Percentiles rank a stretch among this genome's conserved stretches.
These are phyloP conservation scores for Meta bourneti DNA, from an alignment of 2,888 invertebrate genomes.

Conservation along the genomic window DNA sequence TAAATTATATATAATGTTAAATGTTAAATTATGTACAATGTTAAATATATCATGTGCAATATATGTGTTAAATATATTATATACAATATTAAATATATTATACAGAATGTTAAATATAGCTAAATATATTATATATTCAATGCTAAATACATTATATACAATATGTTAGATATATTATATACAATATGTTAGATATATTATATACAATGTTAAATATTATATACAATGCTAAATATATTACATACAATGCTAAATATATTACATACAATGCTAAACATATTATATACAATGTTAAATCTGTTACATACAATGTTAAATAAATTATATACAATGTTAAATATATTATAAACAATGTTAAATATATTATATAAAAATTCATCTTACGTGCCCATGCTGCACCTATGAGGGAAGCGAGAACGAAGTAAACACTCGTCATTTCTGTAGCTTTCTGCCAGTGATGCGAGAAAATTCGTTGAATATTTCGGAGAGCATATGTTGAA, in stretches of 20 bases:
- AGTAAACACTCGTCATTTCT: slow-evolving; percentile 1
- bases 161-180: not conserved
- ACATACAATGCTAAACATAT: not conserved
- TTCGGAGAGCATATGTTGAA: too few species aligned
- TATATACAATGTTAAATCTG: not conserved
- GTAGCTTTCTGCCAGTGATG: not conserved
- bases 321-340: not conserved
- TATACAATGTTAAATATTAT: not conserved
- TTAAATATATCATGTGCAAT: not conserved
- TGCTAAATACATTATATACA: not conserved
- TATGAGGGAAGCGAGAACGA: slow-evolving; percentile 2
- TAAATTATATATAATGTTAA: not conserved
- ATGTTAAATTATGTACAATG: not conserved
- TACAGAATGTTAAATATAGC: not conserved
- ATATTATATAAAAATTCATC: not conserved
- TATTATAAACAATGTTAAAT: not conserved
- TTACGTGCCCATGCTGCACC: slow-evolving; percentile 34
- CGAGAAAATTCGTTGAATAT: too few species aligned
- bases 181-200: too few species aligned
- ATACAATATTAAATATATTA: not conserved
- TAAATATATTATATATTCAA: not conserved
- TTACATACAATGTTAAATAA: too few species aligned
- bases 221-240: not conserved
- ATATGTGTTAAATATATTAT: not conserved
- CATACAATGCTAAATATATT: not conserved